These are phyloP conservation scores for Hirundichthys speculiger DNA, from an alignment of 2,113 vertebrate species.

Conservation along the genomic window DNA sequence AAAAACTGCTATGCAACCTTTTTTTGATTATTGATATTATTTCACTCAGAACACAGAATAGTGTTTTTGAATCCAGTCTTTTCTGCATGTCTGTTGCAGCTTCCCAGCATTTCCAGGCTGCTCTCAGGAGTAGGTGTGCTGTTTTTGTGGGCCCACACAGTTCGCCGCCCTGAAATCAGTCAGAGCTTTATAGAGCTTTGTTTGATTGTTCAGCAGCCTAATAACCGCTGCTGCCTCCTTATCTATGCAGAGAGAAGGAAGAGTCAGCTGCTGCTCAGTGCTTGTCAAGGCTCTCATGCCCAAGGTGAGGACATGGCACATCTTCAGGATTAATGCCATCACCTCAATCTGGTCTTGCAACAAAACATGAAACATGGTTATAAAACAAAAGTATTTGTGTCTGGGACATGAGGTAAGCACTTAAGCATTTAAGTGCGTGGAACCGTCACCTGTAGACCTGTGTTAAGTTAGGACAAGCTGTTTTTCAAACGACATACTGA, in stretches of 20 bases:
- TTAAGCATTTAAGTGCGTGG: no score
- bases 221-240: background rate
- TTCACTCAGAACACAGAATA: background rate
- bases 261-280: background rate
- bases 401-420: no score
- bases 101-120: constrained; percentile 23
- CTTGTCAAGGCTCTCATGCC: background rate
- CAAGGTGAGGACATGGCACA: background rate
- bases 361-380: no score
- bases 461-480: no score
- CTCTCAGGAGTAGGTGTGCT: constrained; percentile 40
- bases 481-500: no score
- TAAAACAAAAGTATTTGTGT: no score
- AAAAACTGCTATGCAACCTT: background rate
- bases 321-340: no score
- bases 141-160: constrained; percentile 49
- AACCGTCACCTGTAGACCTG: no score
- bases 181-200: constrained; percentile 10
- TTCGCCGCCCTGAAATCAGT: constrained; percentile 24
- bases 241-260: background rate
- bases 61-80: no score
- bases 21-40: background rate
- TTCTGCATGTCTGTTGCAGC: no score
- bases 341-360: no score
- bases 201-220: background rate